A percentile compares a stretch with the other conserved stretches of the same genome.
These are phyloP conservation scores for Mactra quadrangularis DNA, from an alignment of 1,140 invertebrate species.

Conservation along the genomic window DNA sequence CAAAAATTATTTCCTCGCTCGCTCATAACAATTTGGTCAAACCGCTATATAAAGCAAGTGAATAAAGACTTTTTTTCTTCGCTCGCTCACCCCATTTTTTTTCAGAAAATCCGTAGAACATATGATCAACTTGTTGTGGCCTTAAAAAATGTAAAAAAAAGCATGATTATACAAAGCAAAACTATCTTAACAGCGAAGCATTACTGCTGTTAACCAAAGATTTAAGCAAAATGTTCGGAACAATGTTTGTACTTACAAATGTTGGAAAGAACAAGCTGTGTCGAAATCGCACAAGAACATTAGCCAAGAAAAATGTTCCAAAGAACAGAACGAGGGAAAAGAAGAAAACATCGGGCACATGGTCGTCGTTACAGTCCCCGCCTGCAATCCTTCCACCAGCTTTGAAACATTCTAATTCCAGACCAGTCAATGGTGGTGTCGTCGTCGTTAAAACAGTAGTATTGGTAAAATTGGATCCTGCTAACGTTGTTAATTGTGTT, in stretches of 20 bases:
- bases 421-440: constrained; percentile 16
- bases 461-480: not conserved
- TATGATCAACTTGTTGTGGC: too few species aligned
- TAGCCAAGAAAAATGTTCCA: constrained; percentile 95
- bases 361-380: constrained; percentile 56
- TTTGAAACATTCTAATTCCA: not conserved
- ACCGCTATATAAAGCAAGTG: too few species aligned
- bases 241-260: constrained; percentile 79
- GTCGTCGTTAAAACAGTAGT: not conserved
- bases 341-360: constrained; percentile 92
- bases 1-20: too few species aligned
- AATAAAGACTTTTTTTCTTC: too few species aligned
- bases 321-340: constrained; percentile 97
- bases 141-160: too few species aligned
- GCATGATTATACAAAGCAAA: too few species aligned
- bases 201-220: too few species aligned
- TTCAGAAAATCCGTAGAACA: too few species aligned
- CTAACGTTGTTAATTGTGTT: constrained; percentile 83
- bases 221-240: too few species aligned
- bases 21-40: too few species aligned
- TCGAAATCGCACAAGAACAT: constrained; percentile 95
- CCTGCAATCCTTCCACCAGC: constrained; percentile 58
- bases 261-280: constrained; percentile 96
- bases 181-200: too few species aligned
- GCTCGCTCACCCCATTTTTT: too few species aligned